phyloP scores from a whole-genome alignment of 2,888 invertebrate genomes.

The Cenopis cana region DNA sequence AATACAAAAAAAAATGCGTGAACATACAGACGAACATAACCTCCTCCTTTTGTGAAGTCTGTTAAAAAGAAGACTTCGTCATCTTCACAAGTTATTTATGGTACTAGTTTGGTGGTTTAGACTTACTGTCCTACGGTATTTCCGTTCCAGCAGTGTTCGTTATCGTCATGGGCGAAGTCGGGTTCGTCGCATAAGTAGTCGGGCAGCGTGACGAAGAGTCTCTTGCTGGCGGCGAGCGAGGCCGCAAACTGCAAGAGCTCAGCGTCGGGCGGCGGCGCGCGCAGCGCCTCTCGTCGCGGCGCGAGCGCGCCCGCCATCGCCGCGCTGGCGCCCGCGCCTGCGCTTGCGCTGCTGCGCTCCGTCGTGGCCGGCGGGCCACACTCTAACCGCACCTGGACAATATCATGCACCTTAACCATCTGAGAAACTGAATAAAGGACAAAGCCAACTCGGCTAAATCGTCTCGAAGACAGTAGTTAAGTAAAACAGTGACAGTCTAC shows the following conservation, averaged over 20 bases:
- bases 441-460: not conserved
- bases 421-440: not conserved
- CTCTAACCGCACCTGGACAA: slow-evolving; percentile 72
- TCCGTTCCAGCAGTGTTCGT: slow-evolving; percentile 93
- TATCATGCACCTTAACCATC: not conserved
- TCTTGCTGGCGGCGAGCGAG: slow-evolving; percentile 89
- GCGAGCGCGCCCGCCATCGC: slow-evolving; percentile 64
- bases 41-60: no score
- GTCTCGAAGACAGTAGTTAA: no score
- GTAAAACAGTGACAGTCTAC: no score
- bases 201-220: slow-evolving; percentile 93
- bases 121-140: slow-evolving; percentile 91
- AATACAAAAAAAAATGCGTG: no score
- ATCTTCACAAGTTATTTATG: not conserved
- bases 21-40: no score
- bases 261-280: slow-evolving; percentile 87
- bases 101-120: slow-evolving; percentile 14
- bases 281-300: slow-evolving; percentile 75
- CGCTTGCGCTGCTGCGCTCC: slow-evolving; percentile 61
- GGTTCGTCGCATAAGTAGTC: slow-evolving; percentile 92
- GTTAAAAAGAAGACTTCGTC: not conserved
- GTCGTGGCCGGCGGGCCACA: slow-evolving; percentile 73
- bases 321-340: slow-evolving; percentile 77
- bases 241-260: slow-evolving; percentile 87
- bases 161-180: slow-evolving; percentile 87